Evolutionary conservation across 1,140 invertebrate species (phyloP).

Genomic region (Drosophila paulistorum): DNA sequence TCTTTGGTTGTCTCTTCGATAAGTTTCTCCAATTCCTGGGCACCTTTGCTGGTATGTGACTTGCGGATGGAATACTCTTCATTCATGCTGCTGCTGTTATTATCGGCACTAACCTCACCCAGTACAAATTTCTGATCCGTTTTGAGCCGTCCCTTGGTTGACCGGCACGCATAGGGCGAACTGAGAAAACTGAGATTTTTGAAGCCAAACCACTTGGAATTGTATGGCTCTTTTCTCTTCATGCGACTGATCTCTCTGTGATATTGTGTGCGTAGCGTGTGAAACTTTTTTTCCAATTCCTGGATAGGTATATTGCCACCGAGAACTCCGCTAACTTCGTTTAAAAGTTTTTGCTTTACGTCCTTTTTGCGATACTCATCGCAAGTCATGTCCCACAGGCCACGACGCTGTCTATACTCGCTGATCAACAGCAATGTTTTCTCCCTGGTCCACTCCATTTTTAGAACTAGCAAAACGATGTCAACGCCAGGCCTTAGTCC

Average conservation of each 20-base stretch:
- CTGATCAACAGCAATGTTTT: conserved; percentile 75
- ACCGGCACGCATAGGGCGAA: conserved; percentile 75
- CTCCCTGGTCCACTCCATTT: conserved; percentile 82
- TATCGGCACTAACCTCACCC: conserved; percentile 50
- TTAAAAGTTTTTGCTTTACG: conserved; percentile 71
- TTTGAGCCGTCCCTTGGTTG: conserved; percentile 69
- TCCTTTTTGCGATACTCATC: conserved; percentile 82
- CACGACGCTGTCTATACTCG: conserved; percentile 74
- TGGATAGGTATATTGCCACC: conserved; percentile 72
- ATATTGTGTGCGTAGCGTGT: conserved; percentile 79
- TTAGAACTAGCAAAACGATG: conserved; percentile 58
- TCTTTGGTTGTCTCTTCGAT: conserved; percentile 83
- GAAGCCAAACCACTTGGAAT: conserved; percentile 82
- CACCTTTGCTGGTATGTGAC: conserved; percentile 56
- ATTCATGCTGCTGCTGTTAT: conserved; percentile 57
- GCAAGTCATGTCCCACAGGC: conserved; percentile 82
- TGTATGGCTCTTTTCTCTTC: conserved; percentile 81
- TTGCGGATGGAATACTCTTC: conserved; percentile 68
- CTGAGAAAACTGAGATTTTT: conserved; percentile 78
- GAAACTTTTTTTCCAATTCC: conserved; percentile 81
- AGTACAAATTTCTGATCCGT: conserved; percentile 68
- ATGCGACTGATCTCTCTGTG: conserved; percentile 82
- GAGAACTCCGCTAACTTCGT: conserved; percentile 66
- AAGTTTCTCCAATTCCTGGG: conserved; percentile 73
- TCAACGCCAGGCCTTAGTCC: conserved; percentile 20